A percentile compares a stretch with the other conserved stretches of the same genome.
Conservation (phyloP, 2,113 vertebrate genomes). For the Rhipidura dahli region DNA sequence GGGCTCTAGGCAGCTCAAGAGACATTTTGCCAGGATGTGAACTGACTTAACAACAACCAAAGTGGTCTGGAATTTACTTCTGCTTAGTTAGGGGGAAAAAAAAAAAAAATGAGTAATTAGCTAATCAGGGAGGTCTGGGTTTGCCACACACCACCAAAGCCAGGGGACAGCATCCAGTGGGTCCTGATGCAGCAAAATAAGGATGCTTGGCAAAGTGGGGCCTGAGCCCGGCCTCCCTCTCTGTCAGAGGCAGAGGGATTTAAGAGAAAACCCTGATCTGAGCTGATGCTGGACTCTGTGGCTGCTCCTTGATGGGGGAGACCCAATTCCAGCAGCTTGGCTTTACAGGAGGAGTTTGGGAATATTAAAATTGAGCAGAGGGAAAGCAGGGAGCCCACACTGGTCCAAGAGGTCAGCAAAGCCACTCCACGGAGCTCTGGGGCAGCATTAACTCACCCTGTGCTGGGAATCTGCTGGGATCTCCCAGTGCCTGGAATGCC, state of each 20-base stretch:
- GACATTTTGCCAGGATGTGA: neutral
- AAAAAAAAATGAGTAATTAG: neutral
- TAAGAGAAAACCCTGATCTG: neutral
- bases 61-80: neutral
- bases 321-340: neutral
- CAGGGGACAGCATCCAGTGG: neutral
- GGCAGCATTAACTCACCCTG: neutral
- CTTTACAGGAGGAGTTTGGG: neutral
- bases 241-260: neutral
- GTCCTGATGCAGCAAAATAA: neutral
- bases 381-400: neutral
- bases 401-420: neutral
- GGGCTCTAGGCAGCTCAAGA: neutral
- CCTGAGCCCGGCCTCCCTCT: neutral
- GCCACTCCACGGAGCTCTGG: neutral
- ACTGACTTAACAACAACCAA: neutral
- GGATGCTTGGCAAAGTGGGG: neutral
- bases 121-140: neutral
- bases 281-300: neutral
- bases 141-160: neutral
- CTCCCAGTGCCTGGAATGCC: neutral
- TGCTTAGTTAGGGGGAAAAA: neutral
- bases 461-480: neutral
- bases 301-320: neutral
- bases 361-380: neutral